Evolutionary conservation across 2,888 invertebrate genomes (phyloP), one percentile per base, ranked within the genome.

Genomic region (Agrochola macilenta): DNA sequence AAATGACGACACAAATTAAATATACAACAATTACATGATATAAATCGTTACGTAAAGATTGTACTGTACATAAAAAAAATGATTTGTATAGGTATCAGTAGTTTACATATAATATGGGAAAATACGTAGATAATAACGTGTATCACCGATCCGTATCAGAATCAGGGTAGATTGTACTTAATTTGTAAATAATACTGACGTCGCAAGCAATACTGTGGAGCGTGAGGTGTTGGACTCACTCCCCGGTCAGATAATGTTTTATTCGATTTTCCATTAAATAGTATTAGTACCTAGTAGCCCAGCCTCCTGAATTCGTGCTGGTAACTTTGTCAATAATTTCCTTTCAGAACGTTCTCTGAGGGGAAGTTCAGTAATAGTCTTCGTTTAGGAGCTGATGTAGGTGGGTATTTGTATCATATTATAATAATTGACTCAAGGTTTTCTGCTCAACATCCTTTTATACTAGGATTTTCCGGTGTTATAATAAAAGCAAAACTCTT

Each of bases 61-160:
- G n/a, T n/a, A 23, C 43, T 11, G 11, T 60, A 57, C 9, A 68
- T 54, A 43, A 23, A 57, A 39, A 30, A 39, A 39, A 39, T 7
- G 1, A 79, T 49, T 63, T 9, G n/a, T n/a, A n/a, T n/a, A n/a
- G n/a, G n/a, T n/a, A 78, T 71, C 52, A 52, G 23, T 43, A 54
- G 46, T 35, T 79, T 57, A 77, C 57, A 60, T 54, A 39, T 14
- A 54, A 54, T 78, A 49, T 49, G 54, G 52, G 68, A 58, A 79
- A 74, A 73, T 68, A 79, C 61, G 35, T 54, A 49, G 77, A 77
- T 79, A 30, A 78, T 58, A 78, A 49, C 14, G 7, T 58, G 65
- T 71, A 68, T 63, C 46, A 73, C 46, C 49, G 54, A 58, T 58
- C 12, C 12, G 52, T 74, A 63, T 72, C 66, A 35, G 52, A 54